Conservation (phyloP, 2,113 vertebrate genomes). For the Pachypanchax playfairii region DNA sequence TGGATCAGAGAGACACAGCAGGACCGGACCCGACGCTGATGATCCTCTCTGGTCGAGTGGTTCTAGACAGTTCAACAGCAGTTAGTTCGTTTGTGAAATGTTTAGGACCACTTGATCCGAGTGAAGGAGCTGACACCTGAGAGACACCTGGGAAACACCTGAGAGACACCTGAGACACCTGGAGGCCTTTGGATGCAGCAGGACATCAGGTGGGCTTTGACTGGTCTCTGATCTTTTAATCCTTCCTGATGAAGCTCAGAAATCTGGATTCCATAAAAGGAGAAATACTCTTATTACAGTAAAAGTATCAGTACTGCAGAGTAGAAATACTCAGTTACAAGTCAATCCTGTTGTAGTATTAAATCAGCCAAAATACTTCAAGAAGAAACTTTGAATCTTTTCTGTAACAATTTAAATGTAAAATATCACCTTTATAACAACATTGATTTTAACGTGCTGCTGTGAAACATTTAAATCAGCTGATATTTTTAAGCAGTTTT, state of each 20-base stretch:
- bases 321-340: too few species aligned
- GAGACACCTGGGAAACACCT: neutral
- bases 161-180: neutral
- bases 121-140: conserved; percentile 18
- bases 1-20: neutral
- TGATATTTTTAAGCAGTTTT: too few species aligned
- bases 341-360: too few species aligned
- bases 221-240: neutral
- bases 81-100: conserved; percentile 54
- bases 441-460: too few species aligned
- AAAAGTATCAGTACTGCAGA: neutral
- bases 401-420: too few species aligned
- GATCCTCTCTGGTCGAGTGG: conserved; percentile 51
- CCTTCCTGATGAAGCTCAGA: neutral
- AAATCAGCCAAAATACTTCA: too few species aligned
- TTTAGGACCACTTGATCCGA: conserved; percentile 62
- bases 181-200: neutral
- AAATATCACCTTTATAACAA: too few species aligned
- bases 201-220: neutral
- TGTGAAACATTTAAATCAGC: too few species aligned
- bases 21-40: neutral
- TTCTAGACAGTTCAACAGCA: conserved; percentile 60
- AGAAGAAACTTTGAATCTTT: too few species aligned
- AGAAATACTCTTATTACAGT: neutral
- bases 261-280: neutral